phyloP scores from a whole-genome alignment of 64 coral and sea anemone species.

The Montipora sp. region DNA sequence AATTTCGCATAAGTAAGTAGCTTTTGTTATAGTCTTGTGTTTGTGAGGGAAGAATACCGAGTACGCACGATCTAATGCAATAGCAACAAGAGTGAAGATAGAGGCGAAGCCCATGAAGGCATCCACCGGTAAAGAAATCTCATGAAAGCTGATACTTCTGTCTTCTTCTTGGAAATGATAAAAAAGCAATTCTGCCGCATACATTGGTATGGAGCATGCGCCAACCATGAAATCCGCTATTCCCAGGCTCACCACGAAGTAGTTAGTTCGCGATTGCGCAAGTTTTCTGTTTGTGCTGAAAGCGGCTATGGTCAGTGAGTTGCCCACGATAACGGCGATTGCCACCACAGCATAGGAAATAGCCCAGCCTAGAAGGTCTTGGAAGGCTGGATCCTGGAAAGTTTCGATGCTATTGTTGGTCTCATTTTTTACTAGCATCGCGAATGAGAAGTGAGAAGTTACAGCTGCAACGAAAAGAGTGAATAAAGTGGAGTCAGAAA shows the following conservation, averaged over 20 bases:
- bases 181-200: slow-evolving; percentile 67
- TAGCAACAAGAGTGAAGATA: slow-evolving; percentile 75
- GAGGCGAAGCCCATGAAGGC: slow-evolving; percentile 91
- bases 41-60: slow-evolving; percentile 69
- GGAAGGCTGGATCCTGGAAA: background rate
- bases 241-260: slow-evolving; percentile 83
- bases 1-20: slow-evolving; percentile 69
- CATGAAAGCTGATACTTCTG: background rate
- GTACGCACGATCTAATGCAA: slow-evolving; percentile 78
- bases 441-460: background rate
- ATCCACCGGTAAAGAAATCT: slow-evolving; percentile 70
- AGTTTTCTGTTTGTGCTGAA: slow-evolving; percentile 78
- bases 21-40: slow-evolving; percentile 46
- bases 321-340: slow-evolving; percentile 71
- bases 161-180: slow-evolving; percentile 26
- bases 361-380: slow-evolving; percentile 61
- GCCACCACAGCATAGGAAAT: slow-evolving; percentile 65
- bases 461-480: background rate
- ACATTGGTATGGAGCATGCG: slow-evolving; percentile 86
- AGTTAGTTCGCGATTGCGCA: slow-evolving; percentile 79
- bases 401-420: slow-evolving; percentile 24
- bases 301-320: slow-evolving; percentile 75
- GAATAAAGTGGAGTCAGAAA: too few relatives aligned
- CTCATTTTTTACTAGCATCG: background rate
- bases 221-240: slow-evolving; percentile 89